Conservation (phyloP, 2,113 vertebrate species). For the Epinephelus fuscoguttatus region DNA sequence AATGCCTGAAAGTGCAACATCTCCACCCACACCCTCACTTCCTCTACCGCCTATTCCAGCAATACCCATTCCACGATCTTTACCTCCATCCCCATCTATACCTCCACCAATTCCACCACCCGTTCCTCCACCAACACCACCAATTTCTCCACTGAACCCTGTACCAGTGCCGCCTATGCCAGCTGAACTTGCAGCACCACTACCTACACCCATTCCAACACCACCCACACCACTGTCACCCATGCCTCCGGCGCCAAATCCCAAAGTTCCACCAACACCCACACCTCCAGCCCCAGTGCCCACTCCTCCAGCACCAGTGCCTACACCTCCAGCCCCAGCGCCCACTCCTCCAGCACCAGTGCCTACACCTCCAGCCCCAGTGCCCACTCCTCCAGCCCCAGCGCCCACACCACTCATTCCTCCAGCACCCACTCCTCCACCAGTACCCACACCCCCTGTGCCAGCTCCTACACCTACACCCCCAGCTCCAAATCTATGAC, state of each 20-base stretch:
- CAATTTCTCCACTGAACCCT: conserved; percentile 10
- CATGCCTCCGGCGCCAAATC: not conserved
- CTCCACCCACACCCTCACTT: not conserved
- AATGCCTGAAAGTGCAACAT: conserved; percentile 21
- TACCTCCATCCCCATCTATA: conserved; percentile 9
- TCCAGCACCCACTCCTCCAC: conserved; percentile 12
- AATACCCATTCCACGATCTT: conserved; percentile 2
- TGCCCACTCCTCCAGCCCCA: not conserved
- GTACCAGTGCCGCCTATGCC: conserved; percentile 1
- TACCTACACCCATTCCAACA: conserved; percentile 27
- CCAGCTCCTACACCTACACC: conserved; percentile 4
- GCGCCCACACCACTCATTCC: not conserved
- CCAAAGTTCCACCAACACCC: not conserved
- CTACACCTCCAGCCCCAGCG: not conserved
- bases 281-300: too few relatives aligned
- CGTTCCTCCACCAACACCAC: not conserved
- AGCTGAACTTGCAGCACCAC: conserved; percentile 16
- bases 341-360: not conserved
- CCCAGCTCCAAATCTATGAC: conserved; percentile 30
- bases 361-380: not conserved
- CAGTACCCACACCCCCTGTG: not conserved
- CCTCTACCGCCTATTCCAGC: conserved; percentile 32
- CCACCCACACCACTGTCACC: conserved; percentile 6
- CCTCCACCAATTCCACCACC: conserved; percentile 6
- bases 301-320: not conserved